phyloP scores from a whole-genome alignment of 2,113 vertebrate genomes.

The rabbit (Oryctolagus cuniculus) region mOryCun1.1 NC_091438.1:122257001-122257500 shows the following conservation, averaged over 20 bases:
- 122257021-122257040: conserved; percentile 89
- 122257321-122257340: conserved; percentile 90
- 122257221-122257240: conserved; percentile 99
- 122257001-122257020: conserved; percentile 90
- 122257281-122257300: conserved; percentile 95
- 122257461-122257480: neutral
- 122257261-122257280: conserved; percentile 99
- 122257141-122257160: conserved; percentile 96
- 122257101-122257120: conserved; percentile 94
- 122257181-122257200: conserved; percentile 95
- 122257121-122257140: conserved; percentile 95
- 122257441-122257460: conserved; percentile 41
- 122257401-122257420: conserved; percentile 63
- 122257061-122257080: conserved; percentile 94
- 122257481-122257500: conserved; percentile 40
- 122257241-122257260: conserved; percentile 99
- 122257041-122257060: conserved; percentile 90
- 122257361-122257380: conserved; percentile 76
- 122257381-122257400: conserved; percentile 66
- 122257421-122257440: conserved; percentile 40
- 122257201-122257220: conserved; percentile 99
- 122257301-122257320: conserved; percentile 94
- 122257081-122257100: conserved; percentile 95
- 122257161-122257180: conserved; percentile 93
- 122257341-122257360: conserved; percentile 91